A percentile compares a stretch with the other conserved stretches of the same genome.
Evolutionary conservation across 1,140 invertebrate genomes (phyloP).

Genomic region (Drosophila ficusphila): DNA sequence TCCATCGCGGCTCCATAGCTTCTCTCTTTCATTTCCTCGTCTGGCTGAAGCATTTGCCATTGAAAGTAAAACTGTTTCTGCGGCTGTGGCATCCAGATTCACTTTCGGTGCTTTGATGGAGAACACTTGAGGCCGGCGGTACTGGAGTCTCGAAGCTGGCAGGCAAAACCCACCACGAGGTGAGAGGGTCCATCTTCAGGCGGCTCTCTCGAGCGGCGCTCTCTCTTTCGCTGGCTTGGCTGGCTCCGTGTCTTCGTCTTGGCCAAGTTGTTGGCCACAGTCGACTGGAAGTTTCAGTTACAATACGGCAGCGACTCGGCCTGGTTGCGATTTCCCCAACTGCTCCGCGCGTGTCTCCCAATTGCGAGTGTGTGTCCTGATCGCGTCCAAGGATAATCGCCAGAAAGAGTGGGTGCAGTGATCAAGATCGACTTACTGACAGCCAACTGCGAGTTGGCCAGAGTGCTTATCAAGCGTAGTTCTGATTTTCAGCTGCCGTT

Average conservation of each 20-base stretch:
- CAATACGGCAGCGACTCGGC: conserved; percentile 63
- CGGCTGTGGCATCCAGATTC: conserved; percentile 66
- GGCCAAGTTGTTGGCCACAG: conserved; percentile 43
- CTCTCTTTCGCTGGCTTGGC: conserved; percentile 23
- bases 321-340: conserved; percentile 39
- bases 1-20: conserved; percentile 18
- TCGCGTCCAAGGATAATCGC: conserved; percentile 54
- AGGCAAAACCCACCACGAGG: conserved; percentile 60
- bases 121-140: conserved; percentile 59
- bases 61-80: conserved; percentile 42
- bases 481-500: conserved; percentile 33
- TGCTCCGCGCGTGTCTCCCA: conserved; percentile 59
- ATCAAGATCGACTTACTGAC: conserved; percentile 4
- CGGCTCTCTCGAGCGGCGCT: conserved; percentile 14
- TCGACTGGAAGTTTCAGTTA: conserved; percentile 69
- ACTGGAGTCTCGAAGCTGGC: conserved; percentile 16
- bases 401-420: conserved; percentile 49
- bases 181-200: conserved; percentile 53
- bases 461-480: conserved; percentile 25
- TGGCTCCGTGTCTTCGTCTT: conserved; percentile 26
- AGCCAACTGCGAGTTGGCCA: not conserved
- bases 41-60: conserved; percentile 43
- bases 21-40: conserved; percentile 41
- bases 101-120: conserved; percentile 75
- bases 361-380: conserved; percentile 18